Evolutionary conservation across 2,113 vertebrate species (phyloP), one percentile per base, ranked within the genome.

Genomic region (Excalfactoria chinensis): DNA sequence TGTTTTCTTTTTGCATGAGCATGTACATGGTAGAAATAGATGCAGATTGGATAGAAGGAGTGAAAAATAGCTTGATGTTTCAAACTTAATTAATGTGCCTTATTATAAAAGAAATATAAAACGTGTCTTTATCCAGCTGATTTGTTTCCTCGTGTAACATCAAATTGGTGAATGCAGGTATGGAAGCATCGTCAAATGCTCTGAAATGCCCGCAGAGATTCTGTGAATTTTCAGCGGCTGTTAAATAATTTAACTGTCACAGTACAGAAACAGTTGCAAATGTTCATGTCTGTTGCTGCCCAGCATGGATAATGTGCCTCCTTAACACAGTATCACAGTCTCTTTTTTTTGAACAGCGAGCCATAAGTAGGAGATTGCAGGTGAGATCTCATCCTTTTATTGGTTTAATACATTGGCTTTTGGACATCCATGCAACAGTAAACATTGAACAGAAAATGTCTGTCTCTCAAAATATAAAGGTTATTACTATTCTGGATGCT

Each of bases 381-480:
- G 48, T 89, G 69, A 77, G 69, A 87, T 80, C 48, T 89, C 73
- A 53, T 0, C 51, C 51, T 88, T 88, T 62, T 69, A 43, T n/a
- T 26, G 58, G 35, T 77, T 88, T 81, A 86, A 74, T 56, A 89
- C 53, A 62, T 93, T 68, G 71, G 91, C 30, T 83, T 91, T 91
- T 86, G 64, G 37, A 40, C 79, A 80, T 58, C 35, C 35, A 4
- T 89, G 84, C 64, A 93, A 43, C 48, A 91, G 82, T 81, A 92
- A 92, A 66, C 35, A 77, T 70, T 74, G 69, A 80, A 68, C 23
- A 95, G 64, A 93, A 89, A 88, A 95, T 68, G 35, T 68, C 81
- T 89, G 48, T 89, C 64, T 84, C 28, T 83, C 66, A 67, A 73
- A 40, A 44, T 70, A n/a, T 12, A 60, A 48, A 74, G 51, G n/a